These are phyloP conservation scores for Ruditapes philippinarum DNA, from an alignment of 1,140 invertebrate genomes.

Conservation along the genomic window DNA sequence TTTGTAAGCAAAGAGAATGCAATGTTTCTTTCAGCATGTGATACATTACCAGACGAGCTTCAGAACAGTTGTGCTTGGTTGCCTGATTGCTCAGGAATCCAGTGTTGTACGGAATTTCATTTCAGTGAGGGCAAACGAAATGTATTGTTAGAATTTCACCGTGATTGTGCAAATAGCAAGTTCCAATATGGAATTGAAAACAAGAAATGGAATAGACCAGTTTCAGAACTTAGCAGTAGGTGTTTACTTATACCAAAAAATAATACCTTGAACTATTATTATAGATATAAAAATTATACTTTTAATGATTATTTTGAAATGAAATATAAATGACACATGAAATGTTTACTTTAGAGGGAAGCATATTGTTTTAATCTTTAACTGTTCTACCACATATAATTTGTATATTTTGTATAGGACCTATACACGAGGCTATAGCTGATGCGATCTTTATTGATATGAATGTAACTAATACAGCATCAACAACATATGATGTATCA, in stretches of 20 bases:
- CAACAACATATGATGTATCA: neutral
- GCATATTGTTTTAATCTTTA: neutral
- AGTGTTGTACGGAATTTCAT: neutral
- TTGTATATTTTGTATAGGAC: neutral
- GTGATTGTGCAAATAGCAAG: neutral
- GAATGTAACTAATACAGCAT: neutral
- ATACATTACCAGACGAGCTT: neutral
- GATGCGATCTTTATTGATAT: neutral
- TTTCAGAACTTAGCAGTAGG: neutral
- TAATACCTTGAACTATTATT: too few species aligned
- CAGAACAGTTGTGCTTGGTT: neutral
- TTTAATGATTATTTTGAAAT: neutral
- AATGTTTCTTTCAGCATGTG: neutral
- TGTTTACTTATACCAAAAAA: too few species aligned
- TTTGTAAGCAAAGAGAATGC: neutral
- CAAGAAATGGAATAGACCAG: neutral
- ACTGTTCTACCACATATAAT: neutral
- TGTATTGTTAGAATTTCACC: neutral
- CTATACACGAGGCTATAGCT: neutral
- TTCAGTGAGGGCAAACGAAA: neutral
- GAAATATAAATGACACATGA: neutral
- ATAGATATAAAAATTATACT: too few species aligned
- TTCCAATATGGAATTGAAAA: neutral
- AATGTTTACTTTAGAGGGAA: neutral
- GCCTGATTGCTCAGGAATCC: conserved; percentile 5